These are phyloP conservation scores for Rhamphomyia laevipes DNA, from an alignment of 2,888 invertebrate species.

Conservation along the genomic window DNA sequence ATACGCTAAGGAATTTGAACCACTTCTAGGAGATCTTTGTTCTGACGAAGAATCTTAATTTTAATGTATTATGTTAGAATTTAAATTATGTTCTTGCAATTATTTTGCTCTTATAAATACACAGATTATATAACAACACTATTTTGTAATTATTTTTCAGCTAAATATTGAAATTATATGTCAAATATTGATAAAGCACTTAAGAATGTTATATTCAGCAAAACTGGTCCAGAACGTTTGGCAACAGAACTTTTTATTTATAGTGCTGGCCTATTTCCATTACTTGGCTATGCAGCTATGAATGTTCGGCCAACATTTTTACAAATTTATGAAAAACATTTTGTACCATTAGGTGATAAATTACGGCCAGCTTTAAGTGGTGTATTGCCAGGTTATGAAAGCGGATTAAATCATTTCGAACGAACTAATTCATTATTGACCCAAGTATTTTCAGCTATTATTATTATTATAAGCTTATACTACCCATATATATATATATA, in stretches of 20 bases:
- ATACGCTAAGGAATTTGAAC: too few species aligned
- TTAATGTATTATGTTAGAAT: too few species aligned
- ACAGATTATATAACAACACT: too few species aligned
- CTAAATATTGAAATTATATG: conserved; percentile 70
- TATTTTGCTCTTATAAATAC: too few species aligned
- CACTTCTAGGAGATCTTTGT: too few species aligned
- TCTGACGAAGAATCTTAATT: too few species aligned
- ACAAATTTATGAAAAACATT: conserved; percentile 75
- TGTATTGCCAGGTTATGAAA: conserved; percentile 76
- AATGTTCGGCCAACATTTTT: conserved; percentile 73
- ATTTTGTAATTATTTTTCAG: too few species aligned
- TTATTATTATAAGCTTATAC: too few species aligned
- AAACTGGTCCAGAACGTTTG: conserved; percentile 68
- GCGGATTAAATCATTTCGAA: conserved; percentile 74
- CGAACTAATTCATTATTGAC: conserved; percentile 40
- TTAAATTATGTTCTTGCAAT: too few species aligned
- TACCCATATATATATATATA: too few species aligned
- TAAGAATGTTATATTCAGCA: conserved; percentile 77
- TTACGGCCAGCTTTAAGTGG: conserved; percentile 67
- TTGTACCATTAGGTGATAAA: conserved; percentile 64
- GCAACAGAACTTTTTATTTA: conserved; percentile 76
- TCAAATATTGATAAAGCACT: conserved; percentile 76
- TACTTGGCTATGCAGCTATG: conserved; percentile 79
- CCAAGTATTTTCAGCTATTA: conserved; percentile 53
- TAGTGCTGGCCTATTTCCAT: conserved; percentile 69